Evolutionary conservation across 2,888 invertebrate species (phyloP).

Genomic region (Formica aserva): DNA sequence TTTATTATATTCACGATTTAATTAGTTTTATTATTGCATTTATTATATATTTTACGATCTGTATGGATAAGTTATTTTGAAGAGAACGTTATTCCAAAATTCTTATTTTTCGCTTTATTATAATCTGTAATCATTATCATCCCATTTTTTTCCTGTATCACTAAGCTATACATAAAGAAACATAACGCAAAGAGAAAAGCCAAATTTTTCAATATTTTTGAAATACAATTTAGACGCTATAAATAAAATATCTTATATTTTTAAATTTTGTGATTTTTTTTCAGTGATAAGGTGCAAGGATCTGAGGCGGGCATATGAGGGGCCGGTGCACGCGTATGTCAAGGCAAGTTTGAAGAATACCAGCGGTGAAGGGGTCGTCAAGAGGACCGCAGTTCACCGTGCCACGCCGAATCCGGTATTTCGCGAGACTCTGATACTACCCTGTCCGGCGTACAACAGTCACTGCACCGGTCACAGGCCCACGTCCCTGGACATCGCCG

Average conservation of each 20-base stretch:
- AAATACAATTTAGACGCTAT: neutral
- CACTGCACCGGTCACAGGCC: conserved; percentile 83
- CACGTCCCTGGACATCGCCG: conserved; percentile 91
- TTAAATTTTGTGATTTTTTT: conserved; percentile 51
- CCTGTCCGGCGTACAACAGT: conserved; percentile 86
- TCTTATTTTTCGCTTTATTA: neutral
- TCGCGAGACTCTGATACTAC: conserved; percentile 92
- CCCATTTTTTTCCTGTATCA: neutral
- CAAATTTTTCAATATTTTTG: neutral
- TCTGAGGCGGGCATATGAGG: conserved; percentile 89
- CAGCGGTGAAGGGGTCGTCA: conserved; percentile 88
- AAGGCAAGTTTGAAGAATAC: conserved; percentile 88
- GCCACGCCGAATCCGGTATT: conserved; percentile 93
- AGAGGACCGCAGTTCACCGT: conserved; percentile 93
- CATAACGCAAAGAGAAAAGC: neutral
- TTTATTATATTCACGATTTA: neutral
- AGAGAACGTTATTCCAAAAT: neutral
- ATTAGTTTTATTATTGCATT: neutral
- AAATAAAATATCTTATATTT: neutral
- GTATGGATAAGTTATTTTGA: neutral
- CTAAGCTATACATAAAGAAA: neutral
- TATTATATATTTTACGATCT: neutral
- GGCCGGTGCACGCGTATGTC: conserved; percentile 92
- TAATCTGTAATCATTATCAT: neutral
- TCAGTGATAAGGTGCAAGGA: conserved; percentile 93